phyloP scores from a whole-genome alignment of 1,140 invertebrate genomes.

The Homalodisca vitripennis region DNA sequence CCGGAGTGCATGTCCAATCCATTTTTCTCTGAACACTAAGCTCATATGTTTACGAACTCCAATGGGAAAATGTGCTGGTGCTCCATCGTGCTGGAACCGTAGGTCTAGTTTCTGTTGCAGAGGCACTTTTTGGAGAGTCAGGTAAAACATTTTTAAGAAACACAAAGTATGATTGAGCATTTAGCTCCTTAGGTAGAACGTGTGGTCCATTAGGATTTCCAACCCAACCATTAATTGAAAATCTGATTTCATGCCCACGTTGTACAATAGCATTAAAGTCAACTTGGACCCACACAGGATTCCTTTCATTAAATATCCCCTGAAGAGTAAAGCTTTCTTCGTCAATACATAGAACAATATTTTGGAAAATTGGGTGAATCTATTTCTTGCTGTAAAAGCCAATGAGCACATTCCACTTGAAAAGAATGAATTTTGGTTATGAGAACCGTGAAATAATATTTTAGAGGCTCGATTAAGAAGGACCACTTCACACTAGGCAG shows the following conservation, averaged over 20 bases:
- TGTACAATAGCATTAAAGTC: slow-evolving; percentile 13
- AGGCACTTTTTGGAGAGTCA: not conserved
- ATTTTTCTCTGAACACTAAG: not conserved
- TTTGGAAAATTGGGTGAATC: too few relatives aligned
- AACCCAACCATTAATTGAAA: not conserved
- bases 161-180: not conserved
- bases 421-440: too few relatives aligned
- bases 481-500: too few relatives aligned
- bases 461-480: too few relatives aligned
- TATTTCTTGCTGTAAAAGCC: too few relatives aligned
- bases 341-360: too few relatives aligned
- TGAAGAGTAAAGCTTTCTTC: not conserved
- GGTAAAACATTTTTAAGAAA: not conserved
- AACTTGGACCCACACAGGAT: slow-evolving; percentile 8
- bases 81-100: slow-evolving; percentile 15
- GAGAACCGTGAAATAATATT: too few relatives aligned
- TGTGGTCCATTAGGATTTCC: not conserved
- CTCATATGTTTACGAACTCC: not conserved
- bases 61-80: not conserved
- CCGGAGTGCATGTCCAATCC: not conserved
- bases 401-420: too few relatives aligned
- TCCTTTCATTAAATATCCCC: slow-evolving; percentile 4
- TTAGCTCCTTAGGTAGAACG: not conserved
- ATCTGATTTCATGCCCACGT: slow-evolving; percentile 8
- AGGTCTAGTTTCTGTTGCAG: not conserved